Conservation (phyloP, 1,140 invertebrate species). For the Bombus waltoni region DNA sequence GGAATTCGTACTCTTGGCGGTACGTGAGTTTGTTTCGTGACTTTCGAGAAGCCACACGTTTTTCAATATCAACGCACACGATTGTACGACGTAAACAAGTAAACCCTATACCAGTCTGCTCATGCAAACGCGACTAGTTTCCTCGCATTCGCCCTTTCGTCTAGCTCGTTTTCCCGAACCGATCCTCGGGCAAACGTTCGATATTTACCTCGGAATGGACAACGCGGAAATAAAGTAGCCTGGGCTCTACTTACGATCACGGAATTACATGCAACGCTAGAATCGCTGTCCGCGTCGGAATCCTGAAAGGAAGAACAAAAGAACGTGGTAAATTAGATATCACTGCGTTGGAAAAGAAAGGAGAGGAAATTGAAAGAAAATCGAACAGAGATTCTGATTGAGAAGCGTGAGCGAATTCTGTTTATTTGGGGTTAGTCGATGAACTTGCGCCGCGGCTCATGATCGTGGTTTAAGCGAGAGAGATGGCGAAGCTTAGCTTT, state of each 20-base stretch:
- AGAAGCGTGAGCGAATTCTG: background rate
- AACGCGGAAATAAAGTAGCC: background rate
- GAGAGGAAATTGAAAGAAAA: no score
- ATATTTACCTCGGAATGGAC: background rate
- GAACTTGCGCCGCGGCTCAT: background rate
- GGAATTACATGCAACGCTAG: constrained; percentile 10
- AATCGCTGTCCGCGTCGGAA: constrained; percentile 9
- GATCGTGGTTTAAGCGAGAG: background rate
- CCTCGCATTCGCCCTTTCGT: no score
- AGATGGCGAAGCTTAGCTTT: background rate
- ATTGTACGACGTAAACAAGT: background rate
- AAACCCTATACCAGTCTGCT: background rate
- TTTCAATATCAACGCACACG: constrained; percentile 13
- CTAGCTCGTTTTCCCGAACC: background rate
- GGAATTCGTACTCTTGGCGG: constrained; percentile 10
- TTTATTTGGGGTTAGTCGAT: background rate
- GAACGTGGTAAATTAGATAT: background rate
- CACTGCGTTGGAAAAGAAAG: no score
- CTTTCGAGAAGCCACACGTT: background rate
- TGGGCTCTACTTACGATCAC: constrained; percentile 27
- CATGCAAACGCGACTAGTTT: background rate
- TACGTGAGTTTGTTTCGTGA: constrained; percentile 18
- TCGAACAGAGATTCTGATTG: background rate
- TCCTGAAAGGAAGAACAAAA: constrained; percentile 27
- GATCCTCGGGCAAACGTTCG: background rate